These are phyloP conservation scores for Sabatieria punctata DNA, from an alignment of 2,888 invertebrate species.

Conservation along the genomic window DNA sequence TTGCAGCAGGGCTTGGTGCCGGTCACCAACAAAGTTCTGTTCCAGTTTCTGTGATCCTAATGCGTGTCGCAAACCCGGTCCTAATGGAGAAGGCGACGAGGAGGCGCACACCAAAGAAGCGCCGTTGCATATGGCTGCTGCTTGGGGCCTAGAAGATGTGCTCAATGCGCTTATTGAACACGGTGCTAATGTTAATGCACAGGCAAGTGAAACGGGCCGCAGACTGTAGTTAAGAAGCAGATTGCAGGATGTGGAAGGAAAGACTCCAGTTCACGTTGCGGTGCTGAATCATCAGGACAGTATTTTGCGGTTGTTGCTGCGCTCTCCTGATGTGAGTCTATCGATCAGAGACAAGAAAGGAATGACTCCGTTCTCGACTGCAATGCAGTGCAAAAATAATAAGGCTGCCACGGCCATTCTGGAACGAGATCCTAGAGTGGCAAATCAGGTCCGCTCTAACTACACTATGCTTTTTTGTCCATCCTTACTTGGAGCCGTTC, in stretches of 20 bases:
- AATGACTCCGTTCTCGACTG: slow-evolving; percentile 73
- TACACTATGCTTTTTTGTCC: background rate
- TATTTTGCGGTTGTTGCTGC: slow-evolving; percentile 65
- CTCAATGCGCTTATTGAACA: slow-evolving; percentile 73
- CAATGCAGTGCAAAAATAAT: slow-evolving; percentile 68
- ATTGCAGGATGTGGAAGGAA: slow-evolving; percentile 58
- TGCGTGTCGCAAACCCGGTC: slow-evolving; percentile 54
- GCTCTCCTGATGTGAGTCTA: slow-evolving; percentile 60
- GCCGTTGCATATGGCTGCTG: slow-evolving; percentile 73
- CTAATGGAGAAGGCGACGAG: slow-evolving; percentile 58
- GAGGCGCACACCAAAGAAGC: slow-evolving; percentile 61
- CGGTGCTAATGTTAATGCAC: slow-evolving; percentile 67
- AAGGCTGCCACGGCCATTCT: slow-evolving; percentile 80
- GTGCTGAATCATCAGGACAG: slow-evolving; percentile 75
- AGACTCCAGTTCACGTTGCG: slow-evolving; percentile 77
- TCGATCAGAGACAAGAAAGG: slow-evolving; percentile 64
- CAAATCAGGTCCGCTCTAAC: slow-evolving; percentile 56
- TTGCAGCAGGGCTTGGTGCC: slow-evolving; percentile 19
- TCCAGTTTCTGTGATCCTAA: slow-evolving; percentile 74
- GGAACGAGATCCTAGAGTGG: slow-evolving; percentile 73
- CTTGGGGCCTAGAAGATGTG: slow-evolving; percentile 74
- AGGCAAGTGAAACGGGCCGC: slow-evolving; percentile 36
- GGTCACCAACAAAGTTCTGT: slow-evolving; percentile 34
- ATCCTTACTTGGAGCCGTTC: background rate
- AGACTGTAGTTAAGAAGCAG: too few relatives aligned